Base-by-base conservation (phyloP, 2,888 invertebrate genomes). In the Galerucella nymphaeae region DNA sequence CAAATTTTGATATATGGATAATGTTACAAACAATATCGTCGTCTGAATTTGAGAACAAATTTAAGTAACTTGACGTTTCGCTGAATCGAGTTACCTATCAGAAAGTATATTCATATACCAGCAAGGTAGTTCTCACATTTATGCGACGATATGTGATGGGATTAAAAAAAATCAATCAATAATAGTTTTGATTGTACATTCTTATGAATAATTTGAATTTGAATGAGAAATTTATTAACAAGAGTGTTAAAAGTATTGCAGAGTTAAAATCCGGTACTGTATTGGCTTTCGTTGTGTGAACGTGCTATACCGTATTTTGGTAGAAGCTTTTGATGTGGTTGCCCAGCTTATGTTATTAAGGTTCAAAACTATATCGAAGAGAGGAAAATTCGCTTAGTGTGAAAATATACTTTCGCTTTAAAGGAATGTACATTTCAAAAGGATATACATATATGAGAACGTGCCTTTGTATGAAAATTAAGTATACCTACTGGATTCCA, bases 311-410 rank as follows among this genome's bases (percentile, higher is more conserved):
- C 66, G 61, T 69, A 57, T 62, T 69, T 50, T 63, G 66, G 65
- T 48, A 42, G 16, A 41, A 61, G 66, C 70, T 70, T 74, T 75
- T 75, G 72, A 75, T 67, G 72, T 70, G 72, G 74, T 70, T 68
- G 64, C 30, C 63, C 58, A 63, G 71, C 68, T 75, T 66, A 71
- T 65, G 64, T 45, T 66, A 75, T 66, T 66, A 75, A 20, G 67
- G 62, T 74, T 41, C 62, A 57, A 68, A 69, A 68, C 55, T 66
- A 72, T 69, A 55, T 61, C 20, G 61, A 59, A 20, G n/a, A 69
- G 50, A 61, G 61, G 61, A 61, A 61, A 61, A 61, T 41, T 41
- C 65, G 50, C 66, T 66, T 53, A 42, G 50, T 59, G 59, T 38
- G 68, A 59, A 57, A 72, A 57, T 48, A 20, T 41, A 41, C 16